Evolutionary conservation across 2,797 vertebrate species (phyloP), one percentile per base, ranked within the genome.

Genomic region (Podarcis siculus): DNA sequence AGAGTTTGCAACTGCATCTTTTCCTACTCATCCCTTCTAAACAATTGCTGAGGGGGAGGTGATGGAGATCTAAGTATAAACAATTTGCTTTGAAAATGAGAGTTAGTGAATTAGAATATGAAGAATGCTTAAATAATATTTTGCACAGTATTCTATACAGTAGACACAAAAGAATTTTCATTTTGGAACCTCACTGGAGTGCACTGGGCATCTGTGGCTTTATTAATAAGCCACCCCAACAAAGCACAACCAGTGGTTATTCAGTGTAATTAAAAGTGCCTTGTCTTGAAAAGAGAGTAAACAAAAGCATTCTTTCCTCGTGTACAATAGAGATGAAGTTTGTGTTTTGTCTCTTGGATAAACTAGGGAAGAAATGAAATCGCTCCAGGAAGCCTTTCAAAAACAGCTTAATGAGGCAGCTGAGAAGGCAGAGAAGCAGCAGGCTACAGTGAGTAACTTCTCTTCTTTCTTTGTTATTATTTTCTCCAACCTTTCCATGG

Each of bases 351-450:
- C 86, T 95, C 94, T 96, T 95, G 95, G 82, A 95, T 90, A 86
- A 96, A 92, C 95, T 96, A 99, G 99, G 97, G 98, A 99, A 96
- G 98, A 99, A 98, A 99, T 99, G 98, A 99, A 98, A 97, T 98
- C 98, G 94, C 98, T 99, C 92, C 98, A 99, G 97, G 97, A 98
- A 89, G 97, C 98, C 93, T 97, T 99, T 96, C 98, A 99, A 96
- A 99, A 98, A 96, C 98, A 99, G 95, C 98, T 99, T 97, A 98
- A 99, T 93, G 98, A 99, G 95, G 98, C 98, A 90, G 95, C 98
- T 67, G 98, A 98, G 96, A 98, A 97, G 96, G 98, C 98, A 23
- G 98, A 99, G 95, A 99, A 99, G 95, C 98, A 99, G 95, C 98
- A 99, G 95, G 98, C 98, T 90, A 99, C 98, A 0, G 99, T 99